A percentile compares a stretch with the other conserved stretches of the same genome.
These are phyloP conservation scores for Thysanoteuthis rhombus DNA, from an alignment of 2,888 invertebrate species.

Conservation along the genomic window DNA sequence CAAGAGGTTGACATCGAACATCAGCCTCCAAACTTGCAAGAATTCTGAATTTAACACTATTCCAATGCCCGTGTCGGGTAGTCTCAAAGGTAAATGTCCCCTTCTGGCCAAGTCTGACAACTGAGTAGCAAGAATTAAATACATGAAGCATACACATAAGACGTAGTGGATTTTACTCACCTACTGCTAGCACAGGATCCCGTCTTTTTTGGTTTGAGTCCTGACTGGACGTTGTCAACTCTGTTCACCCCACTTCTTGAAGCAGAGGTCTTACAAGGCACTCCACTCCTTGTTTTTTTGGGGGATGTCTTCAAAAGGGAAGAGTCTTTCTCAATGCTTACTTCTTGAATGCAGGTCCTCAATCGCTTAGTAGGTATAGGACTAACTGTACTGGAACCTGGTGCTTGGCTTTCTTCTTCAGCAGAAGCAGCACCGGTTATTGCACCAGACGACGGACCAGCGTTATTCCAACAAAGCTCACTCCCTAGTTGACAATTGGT, in stretches of 20 bases:
- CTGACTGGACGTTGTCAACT: slow-evolving; percentile 51
- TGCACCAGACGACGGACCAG: slow-evolving; percentile 19
- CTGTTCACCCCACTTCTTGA: slow-evolving; percentile 45
- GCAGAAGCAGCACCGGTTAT: slow-evolving; percentile 1
- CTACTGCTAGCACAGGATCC: slow-evolving; percentile 77
- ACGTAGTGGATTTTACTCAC: slow-evolving; percentile 38
- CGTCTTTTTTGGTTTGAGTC: slow-evolving; percentile 69
- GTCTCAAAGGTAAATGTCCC: too few relatives aligned
- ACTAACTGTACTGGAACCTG: slow-evolving; percentile 14
- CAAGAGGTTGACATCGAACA: too few relatives aligned
- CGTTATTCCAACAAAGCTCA: slow-evolving; percentile 13
- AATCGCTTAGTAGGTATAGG: slow-evolving; percentile 26
- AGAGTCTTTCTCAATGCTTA: slow-evolving; percentile 21
- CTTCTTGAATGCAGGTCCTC: slow-evolving; percentile 27
- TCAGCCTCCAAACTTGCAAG: too few relatives aligned
- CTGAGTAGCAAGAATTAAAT: too few relatives aligned
- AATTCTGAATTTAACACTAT: too few relatives aligned
- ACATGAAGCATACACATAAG: too few relatives aligned
- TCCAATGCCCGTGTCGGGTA: too few relatives aligned
- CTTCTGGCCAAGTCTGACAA: too few relatives aligned
- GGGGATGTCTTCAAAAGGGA: slow-evolving; percentile 14
- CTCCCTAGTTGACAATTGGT: neutral
- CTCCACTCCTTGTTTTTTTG: slow-evolving; percentile 37
- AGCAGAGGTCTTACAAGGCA: slow-evolving; percentile 40
- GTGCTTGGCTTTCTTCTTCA: neutral